phyloP scores from a whole-genome alignment of 2,888 invertebrate species.

The Pocota personata region DNA sequence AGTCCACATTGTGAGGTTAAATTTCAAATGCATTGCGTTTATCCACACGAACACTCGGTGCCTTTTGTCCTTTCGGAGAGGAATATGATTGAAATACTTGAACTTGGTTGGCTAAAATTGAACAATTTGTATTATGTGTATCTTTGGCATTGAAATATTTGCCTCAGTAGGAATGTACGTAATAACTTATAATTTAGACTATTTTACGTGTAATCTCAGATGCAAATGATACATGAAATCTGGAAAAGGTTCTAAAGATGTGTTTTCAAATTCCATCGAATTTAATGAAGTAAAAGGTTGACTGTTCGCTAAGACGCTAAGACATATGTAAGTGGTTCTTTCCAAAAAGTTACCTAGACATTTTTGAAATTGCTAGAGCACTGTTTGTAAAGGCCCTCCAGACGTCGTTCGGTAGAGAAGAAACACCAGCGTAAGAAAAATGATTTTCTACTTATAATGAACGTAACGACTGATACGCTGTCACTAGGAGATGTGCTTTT shows the following conservation, averaged over 20 bases:
- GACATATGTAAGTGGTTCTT: too few species aligned
- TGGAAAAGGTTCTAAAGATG: background rate
- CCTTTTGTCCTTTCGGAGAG: background rate
- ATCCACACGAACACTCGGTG: background rate
- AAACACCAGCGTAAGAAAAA: too few species aligned
- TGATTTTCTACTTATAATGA: too few species aligned
- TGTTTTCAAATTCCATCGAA: background rate
- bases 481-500: too few species aligned
- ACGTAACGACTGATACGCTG: too few species aligned
- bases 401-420: too few species aligned
- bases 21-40: conserved; percentile 2
- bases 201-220: background rate
- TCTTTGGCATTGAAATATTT: background rate
- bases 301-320: background rate
- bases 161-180: too few species aligned
- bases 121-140: background rate
- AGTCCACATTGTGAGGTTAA: background rate
- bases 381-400: too few species aligned
- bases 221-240: background rate
- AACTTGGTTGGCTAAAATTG: background rate
- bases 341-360: too few species aligned
- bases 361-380: too few species aligned
- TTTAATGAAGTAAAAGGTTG: background rate
- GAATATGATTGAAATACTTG: background rate
- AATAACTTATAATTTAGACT: too few species aligned